Evolutionary conservation across 2,797 vertebrate genomes (phyloP).

Genomic region (Typhlichthys eigenmanni): DNA sequence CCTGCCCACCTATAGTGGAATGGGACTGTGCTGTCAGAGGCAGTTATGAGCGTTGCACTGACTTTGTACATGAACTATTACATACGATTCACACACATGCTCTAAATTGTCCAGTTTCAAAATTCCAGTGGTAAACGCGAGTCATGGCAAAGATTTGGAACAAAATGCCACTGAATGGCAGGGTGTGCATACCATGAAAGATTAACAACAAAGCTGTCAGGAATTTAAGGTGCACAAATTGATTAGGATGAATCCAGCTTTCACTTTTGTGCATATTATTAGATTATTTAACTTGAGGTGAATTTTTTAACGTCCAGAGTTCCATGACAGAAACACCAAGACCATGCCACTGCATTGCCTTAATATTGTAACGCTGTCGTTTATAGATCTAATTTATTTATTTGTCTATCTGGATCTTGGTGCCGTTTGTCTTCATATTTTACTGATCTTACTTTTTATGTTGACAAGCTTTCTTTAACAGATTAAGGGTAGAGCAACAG

Average conservation of each 20-base stretch:
- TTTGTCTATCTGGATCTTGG: slow-evolving; percentile 43
- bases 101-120: slow-evolving; percentile 29
- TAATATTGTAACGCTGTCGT: slow-evolving; percentile 66
- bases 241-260: slow-evolving; percentile 27
- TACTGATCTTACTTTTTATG: slow-evolving; percentile 29
- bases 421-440: slow-evolving; percentile 47
- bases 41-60: slow-evolving; percentile 69
- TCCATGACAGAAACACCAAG: slow-evolving; percentile 53
- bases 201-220: slow-evolving; percentile 18
- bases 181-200: slow-evolving; percentile 10
- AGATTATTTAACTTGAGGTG: slow-evolving; percentile 73
- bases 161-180: slow-evolving; percentile 25
- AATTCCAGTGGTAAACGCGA: slow-evolving; percentile 12
- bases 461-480: slow-evolving; percentile 31
- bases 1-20: slow-evolving; percentile 49
- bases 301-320: slow-evolving; percentile 49
- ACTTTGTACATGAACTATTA: slow-evolving; percentile 34
- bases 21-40: slow-evolving; percentile 36
- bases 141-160: slow-evolving; percentile 1
- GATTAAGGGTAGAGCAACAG: slow-evolving; percentile 33
- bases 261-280: slow-evolving; percentile 51
- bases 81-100: slow-evolving; percentile 25
- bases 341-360: slow-evolving; percentile 81
- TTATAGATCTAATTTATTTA: slow-evolving; percentile 73
- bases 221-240: slow-evolving; percentile 34